Evolutionary conservation across 2,113 vertebrate genomes (phyloP).

Genomic region (Podarcis muralis): DNA sequence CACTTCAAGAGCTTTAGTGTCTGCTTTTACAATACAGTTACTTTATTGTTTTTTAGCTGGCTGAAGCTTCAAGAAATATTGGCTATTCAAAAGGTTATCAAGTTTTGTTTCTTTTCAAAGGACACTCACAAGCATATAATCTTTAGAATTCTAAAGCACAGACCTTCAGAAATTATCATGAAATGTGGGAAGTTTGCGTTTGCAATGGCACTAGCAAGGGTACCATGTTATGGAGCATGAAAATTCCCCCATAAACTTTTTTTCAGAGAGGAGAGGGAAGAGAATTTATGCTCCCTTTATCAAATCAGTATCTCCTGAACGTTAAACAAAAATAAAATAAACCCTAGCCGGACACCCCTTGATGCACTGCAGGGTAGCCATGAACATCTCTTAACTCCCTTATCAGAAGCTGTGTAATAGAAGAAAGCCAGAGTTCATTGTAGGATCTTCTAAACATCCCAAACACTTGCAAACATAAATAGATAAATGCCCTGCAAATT

Average conservation of each 20-base stretch:
- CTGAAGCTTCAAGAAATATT: constrained; percentile 28
- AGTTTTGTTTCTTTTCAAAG: constrained; percentile 23
- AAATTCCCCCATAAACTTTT: background rate
- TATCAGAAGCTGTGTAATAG: constrained; percentile 7
- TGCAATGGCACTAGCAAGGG: constrained; percentile 16
- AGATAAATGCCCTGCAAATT: background rate
- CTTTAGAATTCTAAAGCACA: background rate
- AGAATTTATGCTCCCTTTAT: background rate
- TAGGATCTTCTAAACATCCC: background rate
- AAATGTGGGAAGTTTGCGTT: background rate
- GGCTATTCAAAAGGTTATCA: background rate
- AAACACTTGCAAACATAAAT: background rate
- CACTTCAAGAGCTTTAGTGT: constrained; percentile 60
- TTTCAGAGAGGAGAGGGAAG: background rate
- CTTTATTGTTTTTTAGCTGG: constrained; percentile 60
- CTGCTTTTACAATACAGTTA: constrained; percentile 41
- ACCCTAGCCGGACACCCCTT: background rate
- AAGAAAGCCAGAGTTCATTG: background rate
- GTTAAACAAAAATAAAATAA: background rate
- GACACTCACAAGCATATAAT: background rate
- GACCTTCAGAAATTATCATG: constrained; percentile 3
- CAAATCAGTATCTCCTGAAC: background rate
- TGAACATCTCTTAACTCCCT: background rate
- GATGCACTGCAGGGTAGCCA: background rate
- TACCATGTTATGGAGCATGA: background rate